Evolutionary conservation across 2,888 invertebrate species (phyloP).

Genomic region (Bhutanitis thaidina): DNA sequence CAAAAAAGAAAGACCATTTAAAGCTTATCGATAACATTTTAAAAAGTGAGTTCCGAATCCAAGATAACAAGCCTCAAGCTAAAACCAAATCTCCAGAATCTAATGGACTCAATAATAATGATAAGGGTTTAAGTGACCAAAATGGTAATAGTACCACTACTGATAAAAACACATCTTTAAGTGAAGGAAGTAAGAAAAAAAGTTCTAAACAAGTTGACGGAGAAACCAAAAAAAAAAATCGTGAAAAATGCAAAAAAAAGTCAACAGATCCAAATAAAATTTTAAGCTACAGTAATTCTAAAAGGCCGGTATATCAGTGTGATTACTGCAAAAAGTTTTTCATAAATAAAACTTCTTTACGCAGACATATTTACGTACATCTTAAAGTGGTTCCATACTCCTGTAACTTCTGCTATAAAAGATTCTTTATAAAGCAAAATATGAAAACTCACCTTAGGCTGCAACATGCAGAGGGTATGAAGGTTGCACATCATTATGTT

Average conservation of each 20-base stretch:
- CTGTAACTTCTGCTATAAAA: slow-evolving; percentile 82
- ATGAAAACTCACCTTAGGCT: slow-evolving; percentile 82
- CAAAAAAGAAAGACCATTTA: slow-evolving; percentile 37
- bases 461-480: slow-evolving; percentile 67
- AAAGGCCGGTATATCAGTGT: slow-evolving; percentile 59
- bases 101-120: slow-evolving; percentile 66
- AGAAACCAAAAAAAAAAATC: slow-evolving; percentile 22
- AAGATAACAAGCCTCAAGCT: slow-evolving; percentile 26
- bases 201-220: slow-evolving; percentile 19
- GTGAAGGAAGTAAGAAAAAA: slow-evolving; percentile 22
- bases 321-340: slow-evolving; percentile 83
- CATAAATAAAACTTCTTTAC: slow-evolving; percentile 81
- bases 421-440: slow-evolving; percentile 83
- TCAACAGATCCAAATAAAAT: slow-evolving; percentile 1
- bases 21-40: slow-evolving; percentile 53
- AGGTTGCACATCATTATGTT: slow-evolving; percentile 66
- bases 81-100: slow-evolving; percentile 20
- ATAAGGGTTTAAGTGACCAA: slow-evolving; percentile 53
- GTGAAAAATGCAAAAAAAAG: background rate
- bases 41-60: slow-evolving; percentile 58
- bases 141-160: slow-evolving; percentile 32
- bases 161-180: slow-evolving; percentile 17
- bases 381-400: slow-evolving; percentile 81
- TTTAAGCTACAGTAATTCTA: slow-evolving; percentile 9
- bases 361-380: slow-evolving; percentile 84